Percentiles rank a stretch among this genome's conserved stretches.
Evolutionary conservation across 2,113 vertebrate species (phyloP).

Genomic region (Coryphaenoides rupestris): DNA sequence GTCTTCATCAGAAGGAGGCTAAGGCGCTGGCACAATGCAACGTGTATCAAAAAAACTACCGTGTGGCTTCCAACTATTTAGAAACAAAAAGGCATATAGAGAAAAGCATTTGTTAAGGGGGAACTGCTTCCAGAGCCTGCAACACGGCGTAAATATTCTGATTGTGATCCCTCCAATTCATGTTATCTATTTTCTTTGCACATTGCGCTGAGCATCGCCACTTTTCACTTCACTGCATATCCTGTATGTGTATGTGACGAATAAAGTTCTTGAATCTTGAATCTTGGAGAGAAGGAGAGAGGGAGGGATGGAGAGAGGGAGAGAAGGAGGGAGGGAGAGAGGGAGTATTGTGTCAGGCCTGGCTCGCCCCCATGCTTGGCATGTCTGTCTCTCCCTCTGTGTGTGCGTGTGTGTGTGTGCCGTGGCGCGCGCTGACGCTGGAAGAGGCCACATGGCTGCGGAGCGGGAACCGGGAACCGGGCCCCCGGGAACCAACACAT

Average conservation of each 20-base stretch:
- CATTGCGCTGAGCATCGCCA: too few relatives aligned
- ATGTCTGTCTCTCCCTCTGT: slow-evolving; percentile 18
- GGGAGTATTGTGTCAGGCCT: slow-evolving; percentile 1
- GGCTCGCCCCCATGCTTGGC: slow-evolving; percentile 10
- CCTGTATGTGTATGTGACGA: too few relatives aligned
- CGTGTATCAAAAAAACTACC: slow-evolving; percentile 9
- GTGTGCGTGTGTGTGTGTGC: too few relatives aligned
- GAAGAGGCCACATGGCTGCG: slow-evolving; percentile 66
- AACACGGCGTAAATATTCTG: too few relatives aligned
- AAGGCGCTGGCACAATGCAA: slow-evolving; percentile 19
- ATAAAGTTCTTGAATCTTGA: too few relatives aligned
- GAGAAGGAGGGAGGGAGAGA: too few relatives aligned
- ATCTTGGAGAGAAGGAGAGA: not conserved
- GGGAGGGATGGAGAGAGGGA: too few relatives aligned
- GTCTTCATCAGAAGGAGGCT: slow-evolving; percentile 54
- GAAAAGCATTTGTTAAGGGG: slow-evolving; percentile 31
- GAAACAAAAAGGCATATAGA: slow-evolving; percentile 10
- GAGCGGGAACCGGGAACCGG: slow-evolving; percentile 46
- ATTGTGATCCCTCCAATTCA: too few relatives aligned
- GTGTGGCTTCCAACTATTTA: slow-evolving; percentile 36
- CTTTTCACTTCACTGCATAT: too few relatives aligned
- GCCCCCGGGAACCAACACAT: slow-evolving; percentile 59
- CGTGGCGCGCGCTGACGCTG: slow-evolving; percentile 59
- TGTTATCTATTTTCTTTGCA: too few relatives aligned
- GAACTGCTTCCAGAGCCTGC: slow-evolving; percentile 43